Percentiles rank a stretch among this genome's conserved stretches.
These are phyloP conservation scores for Euura lappo DNA, from an alignment of 1,140 invertebrate genomes.

Conservation along the genomic window DNA sequence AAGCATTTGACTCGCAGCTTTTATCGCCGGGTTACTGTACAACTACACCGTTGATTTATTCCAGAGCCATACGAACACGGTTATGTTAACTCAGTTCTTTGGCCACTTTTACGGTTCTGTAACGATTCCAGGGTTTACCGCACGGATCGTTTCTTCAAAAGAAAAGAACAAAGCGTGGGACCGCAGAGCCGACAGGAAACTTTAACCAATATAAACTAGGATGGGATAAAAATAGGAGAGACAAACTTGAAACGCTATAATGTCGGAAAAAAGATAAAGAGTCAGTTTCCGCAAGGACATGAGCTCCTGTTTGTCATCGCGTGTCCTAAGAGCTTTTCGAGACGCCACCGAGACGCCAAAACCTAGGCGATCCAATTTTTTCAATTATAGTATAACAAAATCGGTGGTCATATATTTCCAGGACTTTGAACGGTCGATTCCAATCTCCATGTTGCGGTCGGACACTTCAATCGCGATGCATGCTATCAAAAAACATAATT, in stretches of 20 bases:
- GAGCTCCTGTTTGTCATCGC: background rate
- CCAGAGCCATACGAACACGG: background rate
- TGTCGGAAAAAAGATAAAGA: background rate
- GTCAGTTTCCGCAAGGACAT: constrained; percentile 1
- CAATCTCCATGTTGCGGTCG: no score
- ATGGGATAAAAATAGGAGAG: background rate
- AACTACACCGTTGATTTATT: background rate
- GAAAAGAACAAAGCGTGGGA: background rate
- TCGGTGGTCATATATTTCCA: no score
- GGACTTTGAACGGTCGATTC: no score
- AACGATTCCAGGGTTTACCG: background rate
- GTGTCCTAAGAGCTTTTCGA: background rate
- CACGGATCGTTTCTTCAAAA: background rate
- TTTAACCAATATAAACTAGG: background rate
- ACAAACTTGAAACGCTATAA: background rate
- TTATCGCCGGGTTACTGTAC: background rate
- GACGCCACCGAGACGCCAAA: constrained; percentile 3
- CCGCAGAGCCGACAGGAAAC: background rate
- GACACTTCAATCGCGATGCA: no score
- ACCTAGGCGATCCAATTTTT: background rate
- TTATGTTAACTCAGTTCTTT: background rate
- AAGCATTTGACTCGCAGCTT: background rate
- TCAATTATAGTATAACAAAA: no score
- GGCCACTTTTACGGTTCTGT: background rate
- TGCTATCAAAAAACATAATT: no score